Evolutionary conservation across 2,888 invertebrate species (phyloP).

Genomic region (Acleris literana): DNA sequence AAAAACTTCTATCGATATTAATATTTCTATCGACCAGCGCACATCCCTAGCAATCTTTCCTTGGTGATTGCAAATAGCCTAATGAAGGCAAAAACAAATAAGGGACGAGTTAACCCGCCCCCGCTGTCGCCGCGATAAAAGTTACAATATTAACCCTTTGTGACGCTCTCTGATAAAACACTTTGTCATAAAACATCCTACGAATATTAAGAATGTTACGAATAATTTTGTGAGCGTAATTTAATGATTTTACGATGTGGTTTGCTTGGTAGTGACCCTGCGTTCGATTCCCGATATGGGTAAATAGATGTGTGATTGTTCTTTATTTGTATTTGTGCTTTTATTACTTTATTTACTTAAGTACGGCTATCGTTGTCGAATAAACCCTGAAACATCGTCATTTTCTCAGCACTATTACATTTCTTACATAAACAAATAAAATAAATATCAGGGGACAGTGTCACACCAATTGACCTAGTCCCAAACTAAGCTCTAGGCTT

Average conservation of each 20-base stretch:
- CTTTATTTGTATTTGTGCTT: no score
- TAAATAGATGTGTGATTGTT: no score
- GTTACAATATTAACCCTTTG: neutral
- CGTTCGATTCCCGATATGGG: no score
- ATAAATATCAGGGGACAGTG: no score
- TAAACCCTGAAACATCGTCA: no score
- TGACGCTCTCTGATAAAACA: neutral
- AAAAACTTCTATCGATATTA: neutral
- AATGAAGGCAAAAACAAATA: conserved; percentile 6
- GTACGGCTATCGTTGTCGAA: no score
- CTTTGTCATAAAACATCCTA: neutral
- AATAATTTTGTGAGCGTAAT: neutral
- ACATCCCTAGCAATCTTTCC: neutral
- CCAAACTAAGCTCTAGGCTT: no score
- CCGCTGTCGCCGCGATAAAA: neutral
- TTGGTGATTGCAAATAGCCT: conserved; percentile 12
- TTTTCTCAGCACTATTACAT: no score
- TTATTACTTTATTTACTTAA: no score
- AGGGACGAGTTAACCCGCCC: neutral
- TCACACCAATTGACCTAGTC: no score
- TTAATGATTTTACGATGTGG: neutral
- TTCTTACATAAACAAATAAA: no score
- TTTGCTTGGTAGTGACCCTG: no score
- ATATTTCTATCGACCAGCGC: neutral
- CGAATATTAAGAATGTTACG: neutral